Evolutionary conservation across 2,797 vertebrate species (phyloP).

Genomic region (Brachyrhaphis roseni): DNA sequence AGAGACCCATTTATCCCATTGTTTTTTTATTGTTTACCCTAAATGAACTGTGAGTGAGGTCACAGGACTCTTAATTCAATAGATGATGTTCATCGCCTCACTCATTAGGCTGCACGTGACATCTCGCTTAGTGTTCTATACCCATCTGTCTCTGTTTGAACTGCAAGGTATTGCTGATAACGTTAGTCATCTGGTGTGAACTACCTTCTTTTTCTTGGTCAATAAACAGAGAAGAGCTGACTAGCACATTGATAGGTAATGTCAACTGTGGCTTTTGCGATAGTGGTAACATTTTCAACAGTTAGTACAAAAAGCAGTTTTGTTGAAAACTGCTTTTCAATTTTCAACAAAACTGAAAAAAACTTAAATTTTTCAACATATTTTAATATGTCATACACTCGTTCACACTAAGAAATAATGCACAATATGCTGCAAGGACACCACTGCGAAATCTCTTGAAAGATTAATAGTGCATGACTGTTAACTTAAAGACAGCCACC

Average conservation of each 20-base stretch:
- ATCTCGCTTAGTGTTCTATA: not conserved
- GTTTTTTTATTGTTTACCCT: not conserved
- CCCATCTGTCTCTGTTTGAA: slow-evolving; percentile 5
- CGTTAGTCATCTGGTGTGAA: not conserved
- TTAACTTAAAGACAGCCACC: not conserved
- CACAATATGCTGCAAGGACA: not conserved
- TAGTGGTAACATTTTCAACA: not conserved
- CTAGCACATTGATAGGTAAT: not conserved
- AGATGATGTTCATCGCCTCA: slow-evolving; percentile 55
- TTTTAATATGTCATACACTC: not conserved
- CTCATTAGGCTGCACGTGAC: slow-evolving; percentile 56
- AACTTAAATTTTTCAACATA: not conserved
- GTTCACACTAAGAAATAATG: not conserved
- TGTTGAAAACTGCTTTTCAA: too few relatives aligned
- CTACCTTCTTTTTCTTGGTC: not conserved
- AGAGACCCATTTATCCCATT: not conserved
- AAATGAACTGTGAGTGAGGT: slow-evolving; percentile 6
- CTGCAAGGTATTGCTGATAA: not conserved
- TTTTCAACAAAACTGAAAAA: not conserved
- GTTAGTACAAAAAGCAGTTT: not conserved
- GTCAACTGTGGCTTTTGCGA: not conserved
- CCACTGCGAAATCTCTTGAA: not conserved
- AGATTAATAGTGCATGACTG: not conserved
- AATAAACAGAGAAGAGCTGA: slow-evolving; percentile 1
- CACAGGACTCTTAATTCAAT: slow-evolving; percentile 39